A percentile compares a stretch with the other conserved stretches of the same genome.
These are phyloP conservation scores for Drosophila pseudotalamancana DNA, from an alignment of 2,888 invertebrate genomes.

Conservation along the genomic window DNA sequence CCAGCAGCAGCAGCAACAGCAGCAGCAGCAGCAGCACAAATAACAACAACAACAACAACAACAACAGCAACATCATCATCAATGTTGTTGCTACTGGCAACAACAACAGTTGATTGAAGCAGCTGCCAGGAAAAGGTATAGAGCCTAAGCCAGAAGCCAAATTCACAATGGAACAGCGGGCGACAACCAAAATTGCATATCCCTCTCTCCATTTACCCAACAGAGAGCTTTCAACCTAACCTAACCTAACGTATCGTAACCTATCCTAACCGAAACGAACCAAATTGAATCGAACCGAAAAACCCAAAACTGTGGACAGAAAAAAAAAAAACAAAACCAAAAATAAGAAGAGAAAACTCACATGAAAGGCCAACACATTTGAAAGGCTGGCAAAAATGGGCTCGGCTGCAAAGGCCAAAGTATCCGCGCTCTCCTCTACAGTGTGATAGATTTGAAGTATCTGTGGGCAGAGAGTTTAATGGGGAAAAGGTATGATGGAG, in stretches of 20 bases:
- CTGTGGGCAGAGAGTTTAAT: slow-evolving; percentile 64
- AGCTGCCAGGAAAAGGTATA: slow-evolving; percentile 39
- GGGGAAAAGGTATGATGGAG: background rate
- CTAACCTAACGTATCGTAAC: background rate
- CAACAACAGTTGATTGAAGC: slow-evolving; percentile 30
- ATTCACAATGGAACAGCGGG: slow-evolving; percentile 37
- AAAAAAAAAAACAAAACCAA: slow-evolving; percentile 7
- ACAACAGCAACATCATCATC: slow-evolving; percentile 27
- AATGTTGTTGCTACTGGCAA: no score
- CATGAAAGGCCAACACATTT: slow-evolving; percentile 93
- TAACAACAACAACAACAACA: slow-evolving; percentile 19
- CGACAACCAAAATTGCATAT: slow-evolving; percentile 68
- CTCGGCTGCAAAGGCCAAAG: slow-evolving; percentile 97
- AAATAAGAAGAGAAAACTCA: no score
- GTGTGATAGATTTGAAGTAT: slow-evolving; percentile 89
- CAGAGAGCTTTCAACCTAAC: background rate
- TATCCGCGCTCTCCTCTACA: slow-evolving; percentile 93
- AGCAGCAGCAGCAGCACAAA: slow-evolving; percentile 19
- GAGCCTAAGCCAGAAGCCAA: slow-evolving; percentile 26
- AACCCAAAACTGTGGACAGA: slow-evolving; percentile 10
- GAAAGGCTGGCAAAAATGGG: slow-evolving; percentile 94
- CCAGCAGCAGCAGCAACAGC: slow-evolving; percentile 11
- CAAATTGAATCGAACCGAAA: slow-evolving; percentile 3
- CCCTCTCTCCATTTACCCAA: slow-evolving; percentile 34
- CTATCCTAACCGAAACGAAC: slow-evolving; percentile 8